Conservation (phyloP, 2,797 vertebrate species). For the Dipus sagitta region DNA sequence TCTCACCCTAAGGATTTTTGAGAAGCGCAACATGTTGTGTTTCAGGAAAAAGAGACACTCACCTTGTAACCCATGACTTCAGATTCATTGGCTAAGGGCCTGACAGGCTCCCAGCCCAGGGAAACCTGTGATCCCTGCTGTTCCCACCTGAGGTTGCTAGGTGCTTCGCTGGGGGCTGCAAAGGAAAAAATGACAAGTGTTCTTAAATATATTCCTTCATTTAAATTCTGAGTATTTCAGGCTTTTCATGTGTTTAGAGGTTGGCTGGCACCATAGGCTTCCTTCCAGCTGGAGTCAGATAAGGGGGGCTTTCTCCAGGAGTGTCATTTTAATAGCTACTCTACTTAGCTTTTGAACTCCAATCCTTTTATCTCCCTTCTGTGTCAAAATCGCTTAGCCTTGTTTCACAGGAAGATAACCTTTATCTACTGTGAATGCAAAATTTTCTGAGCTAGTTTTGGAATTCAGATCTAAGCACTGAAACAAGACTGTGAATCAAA, state of each 20-base stretch:
- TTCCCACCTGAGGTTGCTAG: slow-evolving; percentile 95
- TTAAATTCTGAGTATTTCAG: slow-evolving; percentile 51
- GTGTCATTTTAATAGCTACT: slow-evolving; percentile 77
- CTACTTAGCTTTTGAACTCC: slow-evolving; percentile 68
- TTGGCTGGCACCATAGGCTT: neutral
- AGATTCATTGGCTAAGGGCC: slow-evolving; percentile 95
- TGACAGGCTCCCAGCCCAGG: slow-evolving; percentile 96
- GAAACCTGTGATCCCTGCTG: slow-evolving; percentile 97
- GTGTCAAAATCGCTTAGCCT: slow-evolving; percentile 76
- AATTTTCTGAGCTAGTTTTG: slow-evolving; percentile 67
- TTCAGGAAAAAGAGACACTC: slow-evolving; percentile 65
- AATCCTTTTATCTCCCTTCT: slow-evolving; percentile 79
- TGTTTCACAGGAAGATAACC: slow-evolving; percentile 78
- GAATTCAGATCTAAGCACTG: slow-evolving; percentile 75
- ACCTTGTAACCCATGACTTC: slow-evolving; percentile 99
- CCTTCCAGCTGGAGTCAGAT: slow-evolving; percentile 54
- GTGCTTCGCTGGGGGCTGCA: slow-evolving; percentile 94
- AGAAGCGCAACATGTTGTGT: neutral
- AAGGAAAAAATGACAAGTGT: neutral
- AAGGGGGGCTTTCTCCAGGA: slow-evolving; percentile 56
- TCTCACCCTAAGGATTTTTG: neutral
- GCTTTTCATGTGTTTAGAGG: slow-evolving; percentile 25
- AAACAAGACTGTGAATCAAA: slow-evolving; percentile 72
- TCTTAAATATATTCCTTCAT: slow-evolving; percentile 5
- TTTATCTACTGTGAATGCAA: slow-evolving; percentile 76